phyloP scores from a whole-genome alignment of 2,113 vertebrate species.

The Lepisosteus osseus region DNA sequence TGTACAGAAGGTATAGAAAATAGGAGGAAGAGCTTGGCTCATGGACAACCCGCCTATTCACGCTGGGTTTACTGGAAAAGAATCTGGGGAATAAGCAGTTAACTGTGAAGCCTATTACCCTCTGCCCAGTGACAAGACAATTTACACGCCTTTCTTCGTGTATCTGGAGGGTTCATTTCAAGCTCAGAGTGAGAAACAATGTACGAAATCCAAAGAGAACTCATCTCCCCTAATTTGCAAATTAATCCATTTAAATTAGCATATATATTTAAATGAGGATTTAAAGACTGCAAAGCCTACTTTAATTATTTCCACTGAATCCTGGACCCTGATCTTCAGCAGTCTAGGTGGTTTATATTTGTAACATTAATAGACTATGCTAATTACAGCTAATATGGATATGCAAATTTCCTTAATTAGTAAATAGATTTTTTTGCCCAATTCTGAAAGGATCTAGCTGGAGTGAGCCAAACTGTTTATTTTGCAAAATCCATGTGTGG shows the following conservation, averaged over 20 bases:
- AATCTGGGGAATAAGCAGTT: neutral
- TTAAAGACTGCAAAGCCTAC: constrained; percentile 60
- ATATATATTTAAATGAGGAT: constrained; percentile 71
- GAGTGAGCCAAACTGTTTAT: constrained; percentile 57
- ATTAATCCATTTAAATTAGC: constrained; percentile 68
- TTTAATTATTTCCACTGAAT: constrained; percentile 63
- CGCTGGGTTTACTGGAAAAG: no score
- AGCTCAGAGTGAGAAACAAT: constrained; percentile 38
- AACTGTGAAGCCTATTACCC: neutral
- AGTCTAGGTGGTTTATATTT: constrained; percentile 48
- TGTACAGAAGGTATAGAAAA: no score
- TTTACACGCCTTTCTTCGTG: neutral
- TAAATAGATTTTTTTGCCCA: constrained; percentile 55
- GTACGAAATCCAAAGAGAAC: constrained; percentile 37
- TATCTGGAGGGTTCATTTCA: constrained; percentile 14
- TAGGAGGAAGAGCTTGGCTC: no score
- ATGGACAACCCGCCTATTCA: no score
- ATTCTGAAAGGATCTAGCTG: constrained; percentile 2
- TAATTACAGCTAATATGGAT: constrained; percentile 66
- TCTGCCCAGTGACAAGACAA: neutral
- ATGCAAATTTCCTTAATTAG: constrained; percentile 69
- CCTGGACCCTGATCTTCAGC: constrained; percentile 50
- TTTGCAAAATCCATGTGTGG: constrained; percentile 24
- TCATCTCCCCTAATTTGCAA: constrained; percentile 61
- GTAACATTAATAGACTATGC: constrained; percentile 57